Percentiles rank a stretch among this genome's conserved stretches.
These are phyloP conservation scores for Corynorhinus townsendii DNA, from an alignment of 2,113 vertebrate genomes.

Conservation along the genomic window DNA sequence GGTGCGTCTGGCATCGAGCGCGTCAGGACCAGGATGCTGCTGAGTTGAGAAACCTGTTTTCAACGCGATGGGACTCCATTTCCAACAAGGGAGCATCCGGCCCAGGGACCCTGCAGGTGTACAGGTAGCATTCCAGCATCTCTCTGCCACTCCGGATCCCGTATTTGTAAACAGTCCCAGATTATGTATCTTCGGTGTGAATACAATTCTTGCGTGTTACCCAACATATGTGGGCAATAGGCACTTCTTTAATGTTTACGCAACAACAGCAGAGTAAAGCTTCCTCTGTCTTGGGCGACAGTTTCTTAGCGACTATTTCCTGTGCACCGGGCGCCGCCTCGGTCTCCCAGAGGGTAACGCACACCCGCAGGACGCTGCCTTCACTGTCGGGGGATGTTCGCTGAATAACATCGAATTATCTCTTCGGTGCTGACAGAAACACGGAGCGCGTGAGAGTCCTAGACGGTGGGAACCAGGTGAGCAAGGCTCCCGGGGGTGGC, in stretches of 20 bases:
- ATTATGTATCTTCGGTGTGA: not conserved
- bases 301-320: not conserved
- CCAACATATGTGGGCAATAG: not conserved
- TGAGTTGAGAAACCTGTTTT: not conserved
- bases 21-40: not conserved
- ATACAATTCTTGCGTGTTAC: not conserved
- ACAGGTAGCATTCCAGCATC: not conserved
- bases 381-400: not conserved
- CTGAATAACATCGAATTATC: not conserved
- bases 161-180: not conserved
- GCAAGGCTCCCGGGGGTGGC: accelerated
- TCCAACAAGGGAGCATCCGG: not conserved
- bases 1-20: accelerated
- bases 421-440: not conserved
- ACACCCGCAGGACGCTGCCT: not conserved
- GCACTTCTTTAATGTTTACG: not conserved
- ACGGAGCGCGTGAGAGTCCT: not conserved
- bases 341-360: not conserved
- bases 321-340: not conserved
- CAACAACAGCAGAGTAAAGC: not conserved
- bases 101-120: not conserved
- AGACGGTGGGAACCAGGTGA: not conserved
- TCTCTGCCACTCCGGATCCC: not conserved
- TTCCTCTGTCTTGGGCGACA: not conserved
- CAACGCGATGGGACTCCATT: not conserved